A percentile compares a stretch with the other conserved stretches of the same genome.
Evolutionary conservation across 2,888 invertebrate species (phyloP).

Genomic region (Cataglyphis rosenhaueri): DNA sequence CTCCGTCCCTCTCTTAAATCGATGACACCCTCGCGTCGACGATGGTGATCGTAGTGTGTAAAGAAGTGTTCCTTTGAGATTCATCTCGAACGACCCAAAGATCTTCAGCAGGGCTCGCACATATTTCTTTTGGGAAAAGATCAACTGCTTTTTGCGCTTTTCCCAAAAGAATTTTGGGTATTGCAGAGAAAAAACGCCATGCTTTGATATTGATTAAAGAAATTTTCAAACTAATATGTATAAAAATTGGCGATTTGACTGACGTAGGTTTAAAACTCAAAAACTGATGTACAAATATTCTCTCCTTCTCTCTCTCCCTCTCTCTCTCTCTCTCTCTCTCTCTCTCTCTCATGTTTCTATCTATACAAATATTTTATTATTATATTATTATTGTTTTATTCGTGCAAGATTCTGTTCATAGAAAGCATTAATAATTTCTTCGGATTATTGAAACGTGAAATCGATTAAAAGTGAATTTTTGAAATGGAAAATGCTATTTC

Average conservation of each 20-base stretch:
- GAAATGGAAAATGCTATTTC: conserved; percentile 43
- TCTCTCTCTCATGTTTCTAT: background rate
- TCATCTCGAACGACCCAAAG: background rate
- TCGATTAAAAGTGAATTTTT: conserved; percentile 40
- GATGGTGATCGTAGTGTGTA: background rate
- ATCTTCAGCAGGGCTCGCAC: background rate
- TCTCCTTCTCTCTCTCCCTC: no score
- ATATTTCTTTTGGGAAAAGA: background rate
- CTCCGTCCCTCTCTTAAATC: conserved; percentile 26
- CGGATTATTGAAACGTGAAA: conserved; percentile 3
- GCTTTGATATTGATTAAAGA: background rate
- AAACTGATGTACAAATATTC: background rate
- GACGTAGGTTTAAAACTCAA: background rate
- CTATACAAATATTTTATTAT: background rate
- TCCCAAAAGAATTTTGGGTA: background rate
- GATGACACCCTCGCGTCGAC: conserved; percentile 16
- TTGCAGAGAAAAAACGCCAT: background rate
- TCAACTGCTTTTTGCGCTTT: background rate
- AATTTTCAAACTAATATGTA: background rate
- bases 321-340: no score
- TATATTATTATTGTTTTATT: background rate
- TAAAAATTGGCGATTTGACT: background rate
- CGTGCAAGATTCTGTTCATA: background rate
- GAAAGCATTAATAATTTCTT: background rate
- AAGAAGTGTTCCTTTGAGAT: conserved; percentile 41